Evolutionary conservation across 2,113 vertebrate species (phyloP).

Genomic region (Anarrhichthys ocellatus): DNA sequence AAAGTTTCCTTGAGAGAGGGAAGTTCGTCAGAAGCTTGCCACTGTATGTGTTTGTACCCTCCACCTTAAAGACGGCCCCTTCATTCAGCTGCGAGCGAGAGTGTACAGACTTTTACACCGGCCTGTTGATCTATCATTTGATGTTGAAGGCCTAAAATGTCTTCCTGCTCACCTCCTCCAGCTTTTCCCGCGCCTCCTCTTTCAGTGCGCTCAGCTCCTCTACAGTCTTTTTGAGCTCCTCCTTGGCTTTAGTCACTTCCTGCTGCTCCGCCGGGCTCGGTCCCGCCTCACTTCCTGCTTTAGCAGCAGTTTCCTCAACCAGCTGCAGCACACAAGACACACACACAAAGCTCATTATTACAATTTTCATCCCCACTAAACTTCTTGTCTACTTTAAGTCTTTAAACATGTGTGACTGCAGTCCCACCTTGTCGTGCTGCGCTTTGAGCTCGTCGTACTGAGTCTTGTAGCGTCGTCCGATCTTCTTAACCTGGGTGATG

Average conservation of each 20-base stretch:
- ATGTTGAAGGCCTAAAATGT: background rate
- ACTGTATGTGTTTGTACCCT: background rate
- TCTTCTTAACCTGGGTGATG: conserved; percentile 98
- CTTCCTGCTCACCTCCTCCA: conserved; percentile 61
- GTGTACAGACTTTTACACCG: too few relatives aligned
- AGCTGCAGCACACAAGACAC: conserved; percentile 76
- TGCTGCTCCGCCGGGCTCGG: conserved; percentile 58
- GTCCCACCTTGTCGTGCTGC: conserved; percentile 91
- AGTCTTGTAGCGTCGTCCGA: conserved; percentile 96
- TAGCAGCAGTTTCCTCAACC: conserved; percentile 84
- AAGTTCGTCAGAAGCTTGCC: background rate
- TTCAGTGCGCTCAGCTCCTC: conserved; percentile 68
- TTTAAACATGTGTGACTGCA: background rate
- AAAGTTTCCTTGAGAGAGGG: background rate
- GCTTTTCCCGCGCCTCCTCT: conserved; percentile 65
- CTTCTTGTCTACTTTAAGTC: background rate
- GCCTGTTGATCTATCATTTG: background rate
- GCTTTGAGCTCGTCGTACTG: conserved; percentile 97
- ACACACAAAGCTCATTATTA: background rate
- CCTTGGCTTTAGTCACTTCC: conserved; percentile 66
- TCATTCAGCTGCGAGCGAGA: background rate
- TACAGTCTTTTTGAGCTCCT: conserved; percentile 63
- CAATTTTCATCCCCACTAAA: background rate
- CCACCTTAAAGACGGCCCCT: background rate
- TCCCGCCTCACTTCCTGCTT: conserved; percentile 65